Conservation (phyloP, 2,113 vertebrate genomes). For the Cyprinodon variegatus region DNA sequence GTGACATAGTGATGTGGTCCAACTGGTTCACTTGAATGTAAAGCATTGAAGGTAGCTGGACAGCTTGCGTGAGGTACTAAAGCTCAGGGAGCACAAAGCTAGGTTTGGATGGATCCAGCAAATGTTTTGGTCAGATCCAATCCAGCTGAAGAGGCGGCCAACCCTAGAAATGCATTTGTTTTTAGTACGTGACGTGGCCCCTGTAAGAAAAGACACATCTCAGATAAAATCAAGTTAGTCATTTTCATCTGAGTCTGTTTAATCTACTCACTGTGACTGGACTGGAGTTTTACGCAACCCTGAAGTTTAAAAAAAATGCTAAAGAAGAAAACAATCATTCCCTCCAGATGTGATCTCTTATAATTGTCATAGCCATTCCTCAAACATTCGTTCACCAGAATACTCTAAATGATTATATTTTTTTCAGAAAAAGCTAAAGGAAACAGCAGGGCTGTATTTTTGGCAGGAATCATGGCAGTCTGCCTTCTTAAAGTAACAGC, state of each 20-base stretch:
- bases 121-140: too few relatives aligned
- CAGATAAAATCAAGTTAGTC: not conserved
- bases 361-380: conserved; percentile 23
- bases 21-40: too few relatives aligned
- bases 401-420: conserved; percentile 11
- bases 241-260: not conserved
- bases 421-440: conserved; percentile 16
- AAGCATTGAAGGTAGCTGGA: too few relatives aligned
- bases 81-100: too few relatives aligned
- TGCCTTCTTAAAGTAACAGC: conserved; percentile 47
- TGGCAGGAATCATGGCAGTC: conserved; percentile 43
- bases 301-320: not conserved
- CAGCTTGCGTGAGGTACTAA: too few relatives aligned
- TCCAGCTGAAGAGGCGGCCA: too few relatives aligned
- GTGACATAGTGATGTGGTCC: too few relatives aligned
- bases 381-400: conserved; percentile 37
- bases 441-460: conserved; percentile 49
- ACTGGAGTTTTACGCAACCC: not conserved
- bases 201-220: not conserved
- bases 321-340: not conserved
- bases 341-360: conserved; percentile 24
- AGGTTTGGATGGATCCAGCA: too few relatives aligned
- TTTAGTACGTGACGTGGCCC: too few relatives aligned
- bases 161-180: too few relatives aligned
- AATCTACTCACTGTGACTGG: not conserved